phyloP scores from a whole-genome alignment of 2,888 invertebrate species.

The Terebella lapidaria region DNA sequence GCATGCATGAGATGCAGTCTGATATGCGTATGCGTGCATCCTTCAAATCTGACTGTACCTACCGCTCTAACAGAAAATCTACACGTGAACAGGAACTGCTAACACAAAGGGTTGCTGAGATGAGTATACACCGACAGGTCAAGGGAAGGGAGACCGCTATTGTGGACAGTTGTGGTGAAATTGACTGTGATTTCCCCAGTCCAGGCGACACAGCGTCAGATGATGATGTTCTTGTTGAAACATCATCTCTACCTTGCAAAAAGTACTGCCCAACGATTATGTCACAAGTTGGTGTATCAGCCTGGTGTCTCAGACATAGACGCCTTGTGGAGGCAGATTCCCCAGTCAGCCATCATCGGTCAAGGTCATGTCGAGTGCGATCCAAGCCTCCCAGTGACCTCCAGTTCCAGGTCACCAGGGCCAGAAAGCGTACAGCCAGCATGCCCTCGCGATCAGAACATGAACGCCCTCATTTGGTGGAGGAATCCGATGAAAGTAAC shows the following conservation, averaged over 20 bases:
- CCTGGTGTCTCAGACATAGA: too few species aligned
- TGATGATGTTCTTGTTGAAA: background rate
- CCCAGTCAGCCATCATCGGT: background rate
- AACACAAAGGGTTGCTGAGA: background rate
- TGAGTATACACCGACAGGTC: background rate
- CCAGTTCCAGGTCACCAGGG: slow-evolving; percentile 24
- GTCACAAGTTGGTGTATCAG: background rate
- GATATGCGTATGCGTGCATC: background rate
- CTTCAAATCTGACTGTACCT: background rate
- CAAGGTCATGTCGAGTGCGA: background rate
- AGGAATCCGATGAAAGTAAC: background rate
- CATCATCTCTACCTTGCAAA: too few species aligned
- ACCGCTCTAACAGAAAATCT: background rate
- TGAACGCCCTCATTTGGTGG: slow-evolving; percentile 23
- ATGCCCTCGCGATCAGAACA: slow-evolving; percentile 38
- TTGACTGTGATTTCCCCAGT: background rate
- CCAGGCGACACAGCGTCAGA: too few species aligned
- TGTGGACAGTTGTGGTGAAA: background rate
- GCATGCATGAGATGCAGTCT: too few species aligned
- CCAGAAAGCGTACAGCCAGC: slow-evolving; percentile 44
- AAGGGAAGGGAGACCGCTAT: background rate
- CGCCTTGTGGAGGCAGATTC: background rate
- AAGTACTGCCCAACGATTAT: background rate
- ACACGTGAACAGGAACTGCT: background rate
- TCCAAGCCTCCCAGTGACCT: slow-evolving; percentile 2